phyloP scores from a whole-genome alignment of 1,140 invertebrate species.

The Hestina assimilis region DNA sequence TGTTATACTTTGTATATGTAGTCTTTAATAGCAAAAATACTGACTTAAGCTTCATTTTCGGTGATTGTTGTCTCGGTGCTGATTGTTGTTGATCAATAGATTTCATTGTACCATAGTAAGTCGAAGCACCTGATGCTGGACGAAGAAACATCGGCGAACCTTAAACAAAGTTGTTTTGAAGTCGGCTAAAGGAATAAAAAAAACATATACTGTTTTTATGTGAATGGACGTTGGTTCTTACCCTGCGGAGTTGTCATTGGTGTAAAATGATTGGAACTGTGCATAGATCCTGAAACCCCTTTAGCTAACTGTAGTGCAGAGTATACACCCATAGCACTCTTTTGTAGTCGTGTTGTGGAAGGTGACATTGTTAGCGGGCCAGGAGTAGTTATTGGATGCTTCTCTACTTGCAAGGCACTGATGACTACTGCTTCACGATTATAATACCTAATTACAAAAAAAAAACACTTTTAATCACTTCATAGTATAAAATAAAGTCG shows the following conservation, averaged over 20 bases:
- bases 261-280: constrained; percentile 60
- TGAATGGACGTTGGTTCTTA: constrained; percentile 19
- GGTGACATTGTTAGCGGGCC: constrained; percentile 86
- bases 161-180: constrained; percentile 17
- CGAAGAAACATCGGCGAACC: constrained; percentile 65
- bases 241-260: constrained; percentile 58
- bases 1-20: background rate
- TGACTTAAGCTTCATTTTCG: constrained; percentile 95
- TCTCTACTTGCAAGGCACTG: constrained; percentile 94
- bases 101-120: constrained; percentile 77
- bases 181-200: background rate
- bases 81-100: constrained; percentile 60
- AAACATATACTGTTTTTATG: background rate
- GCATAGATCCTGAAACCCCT: constrained; percentile 55
- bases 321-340: constrained; percentile 53
- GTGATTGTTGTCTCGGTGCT: constrained; percentile 85
- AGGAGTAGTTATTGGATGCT: constrained; percentile 92
- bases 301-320: constrained; percentile 63
- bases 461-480: too few relatives aligned
- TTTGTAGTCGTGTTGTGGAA: constrained; percentile 77
- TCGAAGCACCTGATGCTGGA: constrained; percentile 75
- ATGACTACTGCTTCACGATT: constrained; percentile 95
- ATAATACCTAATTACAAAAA: constrained; percentile 81
- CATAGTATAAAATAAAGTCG: too few relatives aligned
- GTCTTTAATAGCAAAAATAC: constrained; percentile 12